A percentile compares a stretch with the other conserved stretches of the same genome.
Evolutionary conservation across 2,113 vertebrate species (phyloP).

Genomic region (Chaetodon trifascialis): DNA sequence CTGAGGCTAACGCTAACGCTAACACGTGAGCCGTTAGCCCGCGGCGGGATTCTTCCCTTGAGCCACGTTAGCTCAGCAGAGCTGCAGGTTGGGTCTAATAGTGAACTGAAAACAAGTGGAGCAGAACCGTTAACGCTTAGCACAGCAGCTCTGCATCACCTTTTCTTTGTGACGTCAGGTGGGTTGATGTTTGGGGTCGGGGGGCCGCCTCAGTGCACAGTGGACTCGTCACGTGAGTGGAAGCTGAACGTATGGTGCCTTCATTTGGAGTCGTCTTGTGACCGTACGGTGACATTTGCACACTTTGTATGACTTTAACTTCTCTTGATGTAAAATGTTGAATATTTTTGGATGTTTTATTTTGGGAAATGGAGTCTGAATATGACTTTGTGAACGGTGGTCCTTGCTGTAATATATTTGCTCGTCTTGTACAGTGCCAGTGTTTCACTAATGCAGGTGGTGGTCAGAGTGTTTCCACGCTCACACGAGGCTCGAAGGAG

Average conservation of each 20-base stretch:
- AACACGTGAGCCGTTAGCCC: no score
- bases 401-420: constrained; percentile 72
- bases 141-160: no score
- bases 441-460: constrained; percentile 56
- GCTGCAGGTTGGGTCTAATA: no score
- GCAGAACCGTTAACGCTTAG: neutral
- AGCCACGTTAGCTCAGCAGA: neutral
- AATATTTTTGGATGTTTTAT: constrained; percentile 70
- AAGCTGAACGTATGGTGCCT: constrained; percentile 73
- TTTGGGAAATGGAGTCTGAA: constrained; percentile 58
- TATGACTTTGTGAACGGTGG: constrained; percentile 62
- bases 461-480: constrained; percentile 25
- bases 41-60: no score
- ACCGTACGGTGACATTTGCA: constrained; percentile 76
- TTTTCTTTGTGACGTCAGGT: neutral
- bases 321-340: constrained; percentile 68
- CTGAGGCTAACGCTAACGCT: no score
- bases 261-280: constrained; percentile 72
- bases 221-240: constrained; percentile 31
- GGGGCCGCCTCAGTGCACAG: constrained; percentile 4
- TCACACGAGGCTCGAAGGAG: constrained; percentile 5
- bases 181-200: neutral
- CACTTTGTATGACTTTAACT: constrained; percentile 72
- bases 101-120: neutral
- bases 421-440: constrained; percentile 58